Evolutionary conservation across 2,888 invertebrate species (phyloP), one percentile per base, ranked within the genome.

Genomic region (Ichneumon xanthorius): DNA sequence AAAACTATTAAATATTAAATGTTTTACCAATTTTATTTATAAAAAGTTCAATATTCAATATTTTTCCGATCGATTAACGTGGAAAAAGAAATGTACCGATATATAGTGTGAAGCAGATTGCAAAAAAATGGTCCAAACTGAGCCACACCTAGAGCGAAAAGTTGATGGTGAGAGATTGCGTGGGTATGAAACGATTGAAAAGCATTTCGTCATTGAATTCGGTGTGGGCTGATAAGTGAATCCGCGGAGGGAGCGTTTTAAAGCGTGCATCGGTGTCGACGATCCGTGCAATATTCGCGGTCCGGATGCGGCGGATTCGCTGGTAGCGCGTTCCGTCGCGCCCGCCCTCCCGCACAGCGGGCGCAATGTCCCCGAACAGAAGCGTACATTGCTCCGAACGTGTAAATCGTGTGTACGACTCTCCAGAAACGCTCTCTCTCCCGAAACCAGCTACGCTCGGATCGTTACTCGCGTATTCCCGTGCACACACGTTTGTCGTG

Each of bases 221-320:
- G 22, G 58, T 58, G 30, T 50, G 70, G 26, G 79, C 75, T 81
- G 79, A 85, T 85, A 79, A 85, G 85, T 79, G 65, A 33, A 63
- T 63, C 55, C 50, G 61, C 22, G 26, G 67, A 45, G 72, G 55
- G 40, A 58, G 80, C 53, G 30, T 55, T 67, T 63, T 40, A 45
- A 75, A 82, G 53, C 68, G 55, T 37, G 48, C 68, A 33, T 63
- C 48, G 75, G 75, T 63, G 63, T 68, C 73, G 65, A 77, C 67
- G 80, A 84, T 73, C 67, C 73, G 40, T 26, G 81, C 85, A 82
- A 85, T 85, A 79, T 85, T 71, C 70, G 68, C 50, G 75, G 45
- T 73, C 53, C 37, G 33, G 30, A 53, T 53, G 48, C 63, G 45
- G 14, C 11, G 9, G 4, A 9, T 53, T 40, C n/a, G 33, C 26